A percentile compares a stretch with the other conserved stretches of the same genome.
phyloP scores from a whole-genome alignment of 2,797 vertebrate genomes.

The Parambassis ranga region DNA sequence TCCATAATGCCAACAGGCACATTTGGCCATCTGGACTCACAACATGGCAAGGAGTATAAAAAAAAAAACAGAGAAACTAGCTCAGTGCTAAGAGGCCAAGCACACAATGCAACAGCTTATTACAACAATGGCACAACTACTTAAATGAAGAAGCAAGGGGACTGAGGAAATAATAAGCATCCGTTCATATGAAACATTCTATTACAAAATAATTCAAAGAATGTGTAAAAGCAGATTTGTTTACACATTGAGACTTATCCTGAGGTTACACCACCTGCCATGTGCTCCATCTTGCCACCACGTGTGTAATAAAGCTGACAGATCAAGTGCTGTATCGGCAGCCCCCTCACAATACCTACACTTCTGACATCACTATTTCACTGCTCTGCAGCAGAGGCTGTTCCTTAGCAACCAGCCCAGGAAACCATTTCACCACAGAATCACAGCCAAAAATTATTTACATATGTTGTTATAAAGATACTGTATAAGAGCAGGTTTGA shows the following conservation, averaged over 20 bases:
- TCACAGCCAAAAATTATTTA: conserved; percentile 55
- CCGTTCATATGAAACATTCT: not conserved
- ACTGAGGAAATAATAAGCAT: fast-evolving
- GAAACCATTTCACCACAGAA: conserved; percentile 88
- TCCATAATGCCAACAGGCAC: conserved; percentile 31
- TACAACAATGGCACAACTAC: not conserved
- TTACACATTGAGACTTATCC: conserved; percentile 3
- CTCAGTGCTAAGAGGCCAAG: conserved; percentile 2
- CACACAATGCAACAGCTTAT: not conserved
- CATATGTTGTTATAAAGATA: conserved; percentile 75
- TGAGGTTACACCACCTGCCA: conserved; percentile 28
- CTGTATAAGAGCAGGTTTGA: conserved; percentile 12
- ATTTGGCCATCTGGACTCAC: conserved; percentile 59
- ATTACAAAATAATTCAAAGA: conserved; percentile 9
- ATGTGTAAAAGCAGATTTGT: conserved; percentile 12
- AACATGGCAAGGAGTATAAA: conserved; percentile 22
- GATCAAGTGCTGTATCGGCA: conserved; percentile 47
- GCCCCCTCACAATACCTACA: conserved; percentile 59
- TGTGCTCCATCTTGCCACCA: conserved; percentile 41
- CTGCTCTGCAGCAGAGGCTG: conserved; percentile 84
- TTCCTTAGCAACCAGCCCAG: conserved; percentile 92
- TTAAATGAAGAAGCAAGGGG: not conserved
- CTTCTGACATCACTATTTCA: conserved; percentile 84
- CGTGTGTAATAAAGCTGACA: conserved; percentile 57
- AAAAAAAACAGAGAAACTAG: conserved; percentile 6